Evolutionary conservation across 2,113 vertebrate genomes (phyloP).

Genomic region (Ochotona princeps): DNA sequence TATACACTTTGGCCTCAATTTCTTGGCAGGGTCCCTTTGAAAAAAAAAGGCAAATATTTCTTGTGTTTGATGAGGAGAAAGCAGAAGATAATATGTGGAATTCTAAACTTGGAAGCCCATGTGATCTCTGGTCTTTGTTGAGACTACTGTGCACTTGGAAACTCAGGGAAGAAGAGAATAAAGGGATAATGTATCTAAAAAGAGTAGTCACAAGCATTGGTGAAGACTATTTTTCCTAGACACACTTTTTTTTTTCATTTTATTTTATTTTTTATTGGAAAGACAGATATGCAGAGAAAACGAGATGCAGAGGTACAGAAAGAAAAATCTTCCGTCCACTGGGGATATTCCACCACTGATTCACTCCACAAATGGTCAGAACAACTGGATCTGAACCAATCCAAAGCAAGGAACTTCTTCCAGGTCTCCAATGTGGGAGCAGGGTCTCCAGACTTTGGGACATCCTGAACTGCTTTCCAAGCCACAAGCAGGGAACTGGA

Average conservation of each 20-base stretch:
- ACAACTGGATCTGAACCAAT: no score
- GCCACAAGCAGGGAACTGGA: no score
- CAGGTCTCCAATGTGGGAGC: no score
- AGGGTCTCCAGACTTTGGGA: no score
- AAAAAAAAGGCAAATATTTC: neutral
- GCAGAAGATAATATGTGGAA: neutral
- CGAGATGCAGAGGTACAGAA: no score
- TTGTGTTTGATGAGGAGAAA: neutral
- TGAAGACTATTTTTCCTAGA: neutral
- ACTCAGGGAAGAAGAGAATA: neutral
- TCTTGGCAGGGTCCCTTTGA: neutral
- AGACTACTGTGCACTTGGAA: neutral
- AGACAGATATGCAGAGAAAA: no score
- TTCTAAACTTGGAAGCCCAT: neutral
- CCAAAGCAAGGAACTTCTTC: no score
- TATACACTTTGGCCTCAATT: neutral
- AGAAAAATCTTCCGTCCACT: no score
- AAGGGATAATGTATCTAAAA: neutral
- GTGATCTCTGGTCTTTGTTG: neutral
- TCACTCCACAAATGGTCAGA: no score
- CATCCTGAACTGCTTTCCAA: no score
- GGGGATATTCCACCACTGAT: no score
- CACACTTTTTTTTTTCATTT: neutral
- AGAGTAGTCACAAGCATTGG: neutral
- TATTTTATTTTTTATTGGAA: neutral